phyloP scores from a whole-genome alignment of 2,888 invertebrate genomes.

The Lasiommata megera region DNA sequence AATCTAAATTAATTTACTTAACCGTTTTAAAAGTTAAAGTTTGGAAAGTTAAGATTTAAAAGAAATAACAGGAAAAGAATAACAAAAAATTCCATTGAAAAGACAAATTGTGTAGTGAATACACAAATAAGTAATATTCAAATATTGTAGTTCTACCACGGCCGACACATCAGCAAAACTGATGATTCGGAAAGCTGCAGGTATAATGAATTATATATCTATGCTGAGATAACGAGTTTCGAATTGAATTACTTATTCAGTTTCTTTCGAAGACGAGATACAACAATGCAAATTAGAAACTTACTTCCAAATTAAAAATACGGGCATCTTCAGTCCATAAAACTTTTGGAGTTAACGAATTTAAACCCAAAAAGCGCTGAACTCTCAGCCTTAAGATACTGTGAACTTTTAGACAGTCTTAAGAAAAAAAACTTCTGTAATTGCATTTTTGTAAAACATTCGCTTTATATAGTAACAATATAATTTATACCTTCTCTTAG shows the following conservation, averaged over 20 bases:
- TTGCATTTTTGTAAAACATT: background rate
- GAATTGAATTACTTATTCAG: conserved; percentile 8
- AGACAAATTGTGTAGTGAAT: no score
- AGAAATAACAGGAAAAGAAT: no score
- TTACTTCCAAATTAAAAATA: conserved; percentile 13
- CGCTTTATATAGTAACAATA: background rate
- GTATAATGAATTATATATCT: no score
- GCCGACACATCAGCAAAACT: background rate
- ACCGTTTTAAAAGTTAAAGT: no score
- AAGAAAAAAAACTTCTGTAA: background rate
- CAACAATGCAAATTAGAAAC: conserved; percentile 10
- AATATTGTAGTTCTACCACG: no score
- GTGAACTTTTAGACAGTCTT: background rate
- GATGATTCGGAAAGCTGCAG: no score
- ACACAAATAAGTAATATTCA: no score
- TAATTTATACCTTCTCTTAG: no score
- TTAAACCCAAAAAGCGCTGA: background rate
- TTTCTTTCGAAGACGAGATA: conserved; percentile 5
- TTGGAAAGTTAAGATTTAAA: no score
- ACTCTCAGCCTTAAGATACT: background rate
- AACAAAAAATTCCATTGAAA: no score
- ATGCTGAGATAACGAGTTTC: background rate
- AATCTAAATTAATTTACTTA: no score
- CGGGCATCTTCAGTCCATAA: background rate
- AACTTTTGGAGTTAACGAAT: conserved; percentile 9